phyloP scores from a whole-genome alignment of 2,113 vertebrate species.

The Sterrhoptilus dennistouni region DNA sequence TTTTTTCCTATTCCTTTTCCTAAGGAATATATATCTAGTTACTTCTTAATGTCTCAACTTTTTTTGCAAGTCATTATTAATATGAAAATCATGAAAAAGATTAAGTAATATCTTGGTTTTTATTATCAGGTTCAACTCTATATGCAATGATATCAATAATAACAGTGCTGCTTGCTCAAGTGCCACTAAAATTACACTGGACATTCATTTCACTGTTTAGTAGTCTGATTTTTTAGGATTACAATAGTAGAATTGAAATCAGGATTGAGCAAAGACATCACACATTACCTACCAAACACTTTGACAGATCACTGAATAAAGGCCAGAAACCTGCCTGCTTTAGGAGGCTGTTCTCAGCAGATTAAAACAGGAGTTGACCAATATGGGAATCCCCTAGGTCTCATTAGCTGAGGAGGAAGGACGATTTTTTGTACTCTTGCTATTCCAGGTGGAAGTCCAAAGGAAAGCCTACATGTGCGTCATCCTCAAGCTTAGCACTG shows the following conservation, averaged over 20 bases:
- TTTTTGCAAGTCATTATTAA: neutral
- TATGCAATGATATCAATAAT: neutral
- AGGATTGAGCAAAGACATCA: neutral
- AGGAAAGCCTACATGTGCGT: neutral
- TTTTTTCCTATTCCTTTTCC: neutral
- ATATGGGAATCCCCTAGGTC: neutral
- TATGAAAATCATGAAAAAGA: neutral
- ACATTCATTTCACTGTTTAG: neutral
- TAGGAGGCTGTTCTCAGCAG: neutral
- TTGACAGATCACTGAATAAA: neutral
- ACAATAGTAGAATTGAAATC: neutral
- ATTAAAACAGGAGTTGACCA: neutral
- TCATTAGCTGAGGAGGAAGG: neutral
- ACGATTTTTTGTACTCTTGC: neutral
- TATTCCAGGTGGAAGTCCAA: neutral
- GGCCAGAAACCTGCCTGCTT: neutral
- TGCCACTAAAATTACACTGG: neutral
- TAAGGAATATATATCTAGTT: neutral
- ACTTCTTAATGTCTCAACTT: neutral
- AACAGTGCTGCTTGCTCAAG: neutral
- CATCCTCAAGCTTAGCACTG: conserved; percentile 23
- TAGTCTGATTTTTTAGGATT: neutral
- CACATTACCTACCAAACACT: neutral
- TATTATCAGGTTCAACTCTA: neutral
- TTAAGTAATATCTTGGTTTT: neutral